These are phyloP conservation scores for Loriculus beryllinus DNA, from an alignment of 2,797 vertebrate genomes.

Conservation along the genomic window DNA sequence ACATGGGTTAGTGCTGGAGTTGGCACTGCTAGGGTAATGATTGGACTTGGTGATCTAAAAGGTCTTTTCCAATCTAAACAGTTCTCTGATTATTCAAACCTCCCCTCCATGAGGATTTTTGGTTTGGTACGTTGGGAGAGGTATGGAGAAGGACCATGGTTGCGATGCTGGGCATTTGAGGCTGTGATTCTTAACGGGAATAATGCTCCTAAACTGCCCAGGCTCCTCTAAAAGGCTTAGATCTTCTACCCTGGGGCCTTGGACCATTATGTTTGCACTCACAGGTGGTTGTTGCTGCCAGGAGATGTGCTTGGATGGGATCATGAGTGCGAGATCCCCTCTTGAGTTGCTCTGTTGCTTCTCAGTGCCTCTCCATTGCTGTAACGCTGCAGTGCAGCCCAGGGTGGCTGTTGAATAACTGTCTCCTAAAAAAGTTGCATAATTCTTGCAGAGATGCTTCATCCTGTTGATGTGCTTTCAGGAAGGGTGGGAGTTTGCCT, in stretches of 20 bases:
- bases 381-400: background rate
- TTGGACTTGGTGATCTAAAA: background rate
- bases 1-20: background rate
- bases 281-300: background rate
- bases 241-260: background rate
- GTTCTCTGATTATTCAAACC: background rate
- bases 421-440: background rate
- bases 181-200: background rate
- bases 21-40: background rate
- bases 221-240: background rate
- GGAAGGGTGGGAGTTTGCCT: background rate
- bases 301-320: background rate
- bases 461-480: background rate
- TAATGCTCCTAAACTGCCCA: background rate
- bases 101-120: background rate
- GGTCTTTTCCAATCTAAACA: background rate
- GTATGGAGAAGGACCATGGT: background rate
- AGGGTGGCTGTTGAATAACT: background rate
- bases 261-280: fast-evolving
- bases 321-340: background rate
- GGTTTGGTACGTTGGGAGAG: background rate
- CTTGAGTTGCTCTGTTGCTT: background rate
- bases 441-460: background rate
- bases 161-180: background rate
- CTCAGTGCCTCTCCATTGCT: background rate